These are phyloP conservation scores for Tetheella fluctuosa DNA, from an alignment of 2,888 invertebrate genomes.

Conservation along the genomic window DNA sequence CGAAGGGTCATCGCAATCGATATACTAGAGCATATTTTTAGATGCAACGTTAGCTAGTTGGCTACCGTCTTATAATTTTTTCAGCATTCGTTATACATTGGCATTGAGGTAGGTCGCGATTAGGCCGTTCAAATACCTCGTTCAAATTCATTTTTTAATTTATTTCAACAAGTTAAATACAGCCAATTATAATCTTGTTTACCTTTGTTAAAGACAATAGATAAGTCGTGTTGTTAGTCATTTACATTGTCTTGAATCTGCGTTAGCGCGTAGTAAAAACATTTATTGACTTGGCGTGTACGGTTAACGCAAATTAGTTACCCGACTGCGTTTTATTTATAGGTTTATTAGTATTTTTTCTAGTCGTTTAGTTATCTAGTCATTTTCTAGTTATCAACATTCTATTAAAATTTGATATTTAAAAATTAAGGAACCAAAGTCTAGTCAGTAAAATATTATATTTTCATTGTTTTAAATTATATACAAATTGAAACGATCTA, in stretches of 20 bases:
- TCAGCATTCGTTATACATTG: constrained; percentile 52
- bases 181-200: not conserved
- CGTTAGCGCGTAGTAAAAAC: not conserved
- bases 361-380: not conserved
- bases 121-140: constrained; percentile 28
- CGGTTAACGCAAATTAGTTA: not conserved
- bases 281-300: not conserved
- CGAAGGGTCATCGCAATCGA: constrained; percentile 67
- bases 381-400: constrained; percentile 12
- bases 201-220: not conserved
- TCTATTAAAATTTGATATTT: not conserved
- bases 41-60: constrained; percentile 57
- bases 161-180: constrained; percentile 10
- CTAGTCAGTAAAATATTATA: not conserved
- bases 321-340: not conserved
- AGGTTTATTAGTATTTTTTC: not conserved
- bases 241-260: not conserved
- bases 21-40: constrained; percentile 75
- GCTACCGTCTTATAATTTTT: constrained; percentile 67
- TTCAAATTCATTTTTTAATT: constrained; percentile 4
- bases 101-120: constrained; percentile 49
- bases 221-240: not conserved
- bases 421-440: too few relatives aligned
- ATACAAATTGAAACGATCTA: not conserved
- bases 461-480: not conserved